Base-by-base conservation (phyloP, 2,797 vertebrate species). In the Sternotherus odoratus region DNA sequence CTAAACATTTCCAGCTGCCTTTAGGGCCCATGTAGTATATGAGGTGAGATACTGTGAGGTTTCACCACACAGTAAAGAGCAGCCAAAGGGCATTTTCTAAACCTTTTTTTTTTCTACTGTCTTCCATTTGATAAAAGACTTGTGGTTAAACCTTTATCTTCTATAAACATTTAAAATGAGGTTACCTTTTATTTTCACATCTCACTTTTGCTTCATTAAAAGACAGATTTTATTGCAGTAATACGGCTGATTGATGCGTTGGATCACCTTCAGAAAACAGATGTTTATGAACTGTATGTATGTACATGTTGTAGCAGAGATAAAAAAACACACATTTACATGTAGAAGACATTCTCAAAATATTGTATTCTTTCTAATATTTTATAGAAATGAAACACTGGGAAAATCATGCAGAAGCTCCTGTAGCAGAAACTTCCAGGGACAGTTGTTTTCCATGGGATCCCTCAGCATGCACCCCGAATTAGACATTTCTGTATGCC, bases 141-240 rank as follows among this genome's bases (percentile, higher is more conserved):
- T 98, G 97, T 96, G 97, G 98, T 98, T 98, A 97, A 97, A 95
- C 97, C 97, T 97, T 98, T 98, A 98, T 98, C 97, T 98, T 97
- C 94, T 94, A 97, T 97, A 97, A 98, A 98, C 95, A 96, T 97
- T 98, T 98, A 94, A 96, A 98, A 97, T 96, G 96, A 96, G 96
- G 96, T 98, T 97, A 97, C 97, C 97, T 97, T 96, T 97, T 97
- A 98, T 97, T 98, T 97, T 97, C 97, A 97, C 6, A 43, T 98
- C 97, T 97, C 96, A 96, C 97, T 98, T 98, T 96, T 83, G 24
- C 97, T 97, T 98, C 96, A 94, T 97, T 97, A 96, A 96, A 97
- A 94, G 95, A 96, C 96, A 97, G 90, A 91, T 95, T 95, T 97
- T 96, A 96, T 96, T 96, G 96, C 94, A 93, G 89, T 95, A 95